Evolutionary conservation across 2,888 invertebrate genomes (phyloP), one percentile per base, ranked within the genome.

Genomic region (Cerastis leucographa): DNA sequence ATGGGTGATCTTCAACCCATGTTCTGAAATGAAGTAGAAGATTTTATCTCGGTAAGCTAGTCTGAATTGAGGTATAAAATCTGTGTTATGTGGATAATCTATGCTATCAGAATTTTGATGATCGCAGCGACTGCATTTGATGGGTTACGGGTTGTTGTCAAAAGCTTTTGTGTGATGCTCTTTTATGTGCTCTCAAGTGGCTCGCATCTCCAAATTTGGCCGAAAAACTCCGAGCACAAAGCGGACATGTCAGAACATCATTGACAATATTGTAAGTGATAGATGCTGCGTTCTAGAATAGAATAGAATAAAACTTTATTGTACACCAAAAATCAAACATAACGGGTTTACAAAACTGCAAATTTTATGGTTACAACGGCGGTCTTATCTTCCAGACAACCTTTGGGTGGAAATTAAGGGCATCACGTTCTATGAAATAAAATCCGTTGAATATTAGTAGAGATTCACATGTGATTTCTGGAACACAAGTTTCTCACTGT

Each of bases 1-100:
- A 44, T 25, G 19, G n/a, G 17, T 12, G 25, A n/a, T 35, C 42
- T 68, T 78, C 51, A 78, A 76, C 59, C 76, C 35, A 62, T 40
- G 44, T 69, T 69, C 49, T 61, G 25, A 35, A 61, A 69, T 51
- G 22, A 44, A 76, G 42, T 68, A n/a, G 51, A 61, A 78, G 22
- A 78, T 35, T 51, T 78, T 14, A 76, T 51, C 51, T 44, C 5
- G 6, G 29, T 68, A 12, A 54, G 22, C n/a, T 12, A 42, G 67
- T 76, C n/a, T 22, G 29, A 49, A 49, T 17, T 8, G 14, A 61
- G n/a, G 19, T 14, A 49, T 42, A 14, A 54, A 54, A 19, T 40
- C 4, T 35, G 19, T 61, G 35, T 35, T 61, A 22, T 5, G 35
- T 61, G 11, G 22, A 40, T 40, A 22, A 61, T 22, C 22, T 19